phyloP scores from a whole-genome alignment of 2,797 vertebrate species.

The Gobio occitaniae region DNA sequence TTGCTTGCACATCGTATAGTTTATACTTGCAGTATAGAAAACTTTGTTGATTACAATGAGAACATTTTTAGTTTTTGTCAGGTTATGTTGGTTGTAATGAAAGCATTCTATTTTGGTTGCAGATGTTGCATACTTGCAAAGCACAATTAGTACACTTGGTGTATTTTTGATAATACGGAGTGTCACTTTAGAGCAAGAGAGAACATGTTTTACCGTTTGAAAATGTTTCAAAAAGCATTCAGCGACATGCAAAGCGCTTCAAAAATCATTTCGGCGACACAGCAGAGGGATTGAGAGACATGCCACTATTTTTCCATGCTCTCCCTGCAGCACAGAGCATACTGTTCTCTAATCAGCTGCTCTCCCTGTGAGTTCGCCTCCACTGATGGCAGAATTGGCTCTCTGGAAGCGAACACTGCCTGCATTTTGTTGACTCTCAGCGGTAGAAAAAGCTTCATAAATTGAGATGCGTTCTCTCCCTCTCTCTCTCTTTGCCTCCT shows the following conservation, averaged over 20 bases:
- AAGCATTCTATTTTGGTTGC: constrained; percentile 1
- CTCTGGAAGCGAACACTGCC: constrained; percentile 38
- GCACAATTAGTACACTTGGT: neutral
- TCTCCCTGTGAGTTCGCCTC: constrained; percentile 43
- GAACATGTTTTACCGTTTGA: neutral
- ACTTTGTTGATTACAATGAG: neutral
- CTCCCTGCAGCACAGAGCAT: constrained; percentile 25
- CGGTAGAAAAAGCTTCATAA: constrained; percentile 52
- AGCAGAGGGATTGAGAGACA: constrained; percentile 39
- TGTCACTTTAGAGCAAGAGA: neutral
- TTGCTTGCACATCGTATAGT: neutral
- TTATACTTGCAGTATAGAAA: neutral
- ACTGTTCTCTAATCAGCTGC: constrained; percentile 47
- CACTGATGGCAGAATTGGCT: constrained; percentile 44
- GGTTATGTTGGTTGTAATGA: neutral
- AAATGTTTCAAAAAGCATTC: constrained; percentile 11
- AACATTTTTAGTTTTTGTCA: neutral
- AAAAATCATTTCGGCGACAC: constrained; percentile 20
- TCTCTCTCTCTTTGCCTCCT: constrained; percentile 42
- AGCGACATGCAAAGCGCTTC: neutral
- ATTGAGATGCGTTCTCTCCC: constrained; percentile 57
- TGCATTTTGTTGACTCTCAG: constrained; percentile 50
- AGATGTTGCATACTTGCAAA: neutral
- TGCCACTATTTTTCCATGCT: constrained; percentile 16
- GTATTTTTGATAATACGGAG: constrained; percentile 7